Evolutionary conservation across 2,888 invertebrate genomes (phyloP).

Genomic region (Xestia xanthographa): DNA sequence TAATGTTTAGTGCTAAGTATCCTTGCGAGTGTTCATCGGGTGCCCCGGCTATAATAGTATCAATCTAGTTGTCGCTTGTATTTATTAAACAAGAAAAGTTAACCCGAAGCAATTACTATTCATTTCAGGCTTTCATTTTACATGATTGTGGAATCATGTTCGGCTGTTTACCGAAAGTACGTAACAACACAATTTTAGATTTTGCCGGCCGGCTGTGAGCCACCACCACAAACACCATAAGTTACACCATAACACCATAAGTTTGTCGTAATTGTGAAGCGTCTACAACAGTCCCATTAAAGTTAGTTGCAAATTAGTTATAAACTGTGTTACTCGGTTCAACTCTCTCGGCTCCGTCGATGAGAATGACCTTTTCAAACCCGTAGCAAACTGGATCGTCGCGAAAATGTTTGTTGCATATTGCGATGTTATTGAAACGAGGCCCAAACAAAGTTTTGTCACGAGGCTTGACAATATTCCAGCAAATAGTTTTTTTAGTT

Average conservation of each 20-base stretch:
- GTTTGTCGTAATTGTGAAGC: no score
- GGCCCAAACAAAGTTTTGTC: neutral
- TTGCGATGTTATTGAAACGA: conserved; percentile 2
- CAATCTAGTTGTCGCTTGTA: neutral
- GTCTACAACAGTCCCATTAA: no score
- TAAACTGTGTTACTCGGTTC: no score
- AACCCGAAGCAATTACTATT: neutral
- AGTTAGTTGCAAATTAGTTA: no score
- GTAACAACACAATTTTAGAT: neutral
- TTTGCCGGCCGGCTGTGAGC: neutral
- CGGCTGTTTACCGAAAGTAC: neutral
- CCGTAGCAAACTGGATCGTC: conserved; percentile 16
- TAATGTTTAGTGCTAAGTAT: no score
- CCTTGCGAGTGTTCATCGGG: neutral
- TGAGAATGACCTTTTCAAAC: no score
- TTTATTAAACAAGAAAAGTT: no score
- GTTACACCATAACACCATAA: no score
- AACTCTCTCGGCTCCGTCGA: no score
- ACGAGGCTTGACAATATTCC: neutral
- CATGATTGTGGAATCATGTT: neutral
- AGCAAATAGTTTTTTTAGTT: neutral
- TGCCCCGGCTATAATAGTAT: neutral
- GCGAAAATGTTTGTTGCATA: conserved; percentile 8
- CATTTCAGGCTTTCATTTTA: neutral
- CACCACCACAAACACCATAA: no score